Base-by-base conservation (phyloP, 1,140 invertebrate genomes). In the Neuroterus valhalla region DNA sequence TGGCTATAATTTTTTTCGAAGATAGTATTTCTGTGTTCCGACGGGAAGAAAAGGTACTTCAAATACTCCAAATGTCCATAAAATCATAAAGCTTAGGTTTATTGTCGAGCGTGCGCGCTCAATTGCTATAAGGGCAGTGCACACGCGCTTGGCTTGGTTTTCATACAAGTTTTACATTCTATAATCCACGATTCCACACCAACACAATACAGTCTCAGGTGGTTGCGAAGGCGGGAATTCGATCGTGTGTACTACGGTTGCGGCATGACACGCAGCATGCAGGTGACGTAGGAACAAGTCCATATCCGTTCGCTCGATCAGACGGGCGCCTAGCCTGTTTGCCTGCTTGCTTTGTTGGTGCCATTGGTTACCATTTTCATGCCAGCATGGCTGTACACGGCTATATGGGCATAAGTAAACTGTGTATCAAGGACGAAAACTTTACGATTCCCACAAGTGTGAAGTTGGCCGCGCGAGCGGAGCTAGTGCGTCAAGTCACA, bases 151-250 rank as follows among this genome's bases (percentile, higher is more conserved):
- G 52, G 52, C 52, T 62, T 55, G 52, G 52, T 55, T 62, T 38
- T 38, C 6, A 38, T 38, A 38, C 31, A 8, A 38, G 55, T 26
- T n/a, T n/a, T 62, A 62, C 55, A 62, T 62, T 62, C 55, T 62
- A 31, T 31, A 62, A 26, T 38, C 55, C 31, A 55, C 21, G 31
- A 38, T 38, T 26, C 46, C 8, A 19, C 46, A 62, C 21, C 12
- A 62, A 62, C 21, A 62, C 15, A 31, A 62, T 23, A 62, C 55
- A 62, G 15, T 62, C 31, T 62, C 55, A 62, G 15, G 55, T 62
- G 55, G 55, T 62, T 62, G 55, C 69, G 76, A 82, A 78, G 81
- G 83, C 80, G 84, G 78, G 83, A 85, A 83, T 85, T 85, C 83
- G 84, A 85, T 82, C 81, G 81, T 69, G 50, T 68, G 76, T 55